Conservation (phyloP, 2,888 invertebrate species). For the Drosophila tripunctata region DNA sequence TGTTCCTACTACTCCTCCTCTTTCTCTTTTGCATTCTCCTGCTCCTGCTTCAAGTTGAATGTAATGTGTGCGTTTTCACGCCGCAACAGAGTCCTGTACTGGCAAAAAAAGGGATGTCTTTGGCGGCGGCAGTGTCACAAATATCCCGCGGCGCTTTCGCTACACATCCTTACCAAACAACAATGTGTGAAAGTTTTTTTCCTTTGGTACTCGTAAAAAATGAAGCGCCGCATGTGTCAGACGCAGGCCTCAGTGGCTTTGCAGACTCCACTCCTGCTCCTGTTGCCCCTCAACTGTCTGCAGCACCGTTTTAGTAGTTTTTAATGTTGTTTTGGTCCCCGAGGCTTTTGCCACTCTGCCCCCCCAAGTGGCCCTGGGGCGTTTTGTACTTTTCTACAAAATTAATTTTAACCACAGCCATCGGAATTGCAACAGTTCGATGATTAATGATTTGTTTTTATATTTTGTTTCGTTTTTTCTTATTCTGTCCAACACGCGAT, state of each 20-base stretch:
- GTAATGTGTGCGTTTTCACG: conserved; percentile 74
- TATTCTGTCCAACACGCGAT: conserved; percentile 67
- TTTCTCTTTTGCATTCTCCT: conserved; percentile 7
- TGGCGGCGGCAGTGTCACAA: conserved; percentile 47
- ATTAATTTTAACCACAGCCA: conserved; percentile 76
- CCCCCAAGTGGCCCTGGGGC: conserved; percentile 46
- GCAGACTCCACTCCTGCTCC: conserved; percentile 19
- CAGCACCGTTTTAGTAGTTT: conserved; percentile 69
- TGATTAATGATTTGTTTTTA: conserved; percentile 81
- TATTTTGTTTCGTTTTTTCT: not conserved
- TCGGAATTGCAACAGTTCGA: conserved; percentile 71
- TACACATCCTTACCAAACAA: conserved; percentile 72
- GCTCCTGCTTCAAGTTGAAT: conserved; percentile 2
- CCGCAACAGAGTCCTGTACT: conserved; percentile 28
- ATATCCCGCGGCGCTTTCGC: conserved; percentile 76
- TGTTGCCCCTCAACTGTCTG: conserved; percentile 18
- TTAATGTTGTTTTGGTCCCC: conserved; percentile 78
- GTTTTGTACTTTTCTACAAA: conserved; percentile 70
- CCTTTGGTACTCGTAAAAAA: conserved; percentile 48
- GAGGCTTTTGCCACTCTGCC: conserved; percentile 56
- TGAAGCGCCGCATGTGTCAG: conserved; percentile 79
- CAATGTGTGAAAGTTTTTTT: conserved; percentile 82
- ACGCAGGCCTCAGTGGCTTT: conserved; percentile 50
- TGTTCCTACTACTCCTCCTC: no score
- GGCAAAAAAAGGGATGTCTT: conserved; percentile 27